Conservation (phyloP, 2,113 vertebrate species). For the Gobiocypris rarus region DNA sequence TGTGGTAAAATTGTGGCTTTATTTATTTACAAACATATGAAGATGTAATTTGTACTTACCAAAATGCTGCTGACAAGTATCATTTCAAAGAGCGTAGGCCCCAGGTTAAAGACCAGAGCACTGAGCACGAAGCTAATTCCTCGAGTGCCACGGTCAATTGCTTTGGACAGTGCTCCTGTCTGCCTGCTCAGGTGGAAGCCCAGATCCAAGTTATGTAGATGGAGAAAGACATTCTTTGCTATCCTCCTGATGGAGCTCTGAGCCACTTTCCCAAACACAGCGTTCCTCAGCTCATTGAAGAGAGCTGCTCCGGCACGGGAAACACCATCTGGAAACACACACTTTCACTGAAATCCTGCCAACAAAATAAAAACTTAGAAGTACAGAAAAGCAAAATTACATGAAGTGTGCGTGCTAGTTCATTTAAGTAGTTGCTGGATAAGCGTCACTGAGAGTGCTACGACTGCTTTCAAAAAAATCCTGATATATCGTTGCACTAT, state of each 20-base stretch:
- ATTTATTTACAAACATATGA: neutral
- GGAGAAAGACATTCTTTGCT: constrained; percentile 95
- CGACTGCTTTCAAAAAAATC: neutral
- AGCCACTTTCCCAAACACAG: constrained; percentile 95
- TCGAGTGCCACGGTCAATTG: constrained; percentile 95
- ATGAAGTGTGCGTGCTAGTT: neutral
- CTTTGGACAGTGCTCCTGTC: constrained; percentile 95
- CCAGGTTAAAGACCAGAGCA: constrained; percentile 94
- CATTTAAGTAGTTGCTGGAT: neutral
- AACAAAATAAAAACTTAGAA: neutral
- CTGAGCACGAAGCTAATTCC: constrained; percentile 97
- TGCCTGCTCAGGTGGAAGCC: constrained; percentile 95
- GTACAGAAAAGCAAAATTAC: neutral
- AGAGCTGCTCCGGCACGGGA: constrained; percentile 88
- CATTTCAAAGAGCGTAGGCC: constrained; percentile 96
- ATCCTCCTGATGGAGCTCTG: constrained; percentile 97
- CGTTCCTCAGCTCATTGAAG: constrained; percentile 97
- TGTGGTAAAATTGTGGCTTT: neutral
- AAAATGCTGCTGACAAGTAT: constrained; percentile 90
- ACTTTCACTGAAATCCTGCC: neutral
- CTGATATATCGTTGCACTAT: neutral
- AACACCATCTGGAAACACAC: constrained; percentile 82
- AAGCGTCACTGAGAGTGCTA: neutral
- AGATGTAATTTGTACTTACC: constrained; percentile 76
- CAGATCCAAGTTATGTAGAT: constrained; percentile 95